Conservation (phyloP, 2,888 invertebrate species). For the Dryadula phaetusa region DNA sequence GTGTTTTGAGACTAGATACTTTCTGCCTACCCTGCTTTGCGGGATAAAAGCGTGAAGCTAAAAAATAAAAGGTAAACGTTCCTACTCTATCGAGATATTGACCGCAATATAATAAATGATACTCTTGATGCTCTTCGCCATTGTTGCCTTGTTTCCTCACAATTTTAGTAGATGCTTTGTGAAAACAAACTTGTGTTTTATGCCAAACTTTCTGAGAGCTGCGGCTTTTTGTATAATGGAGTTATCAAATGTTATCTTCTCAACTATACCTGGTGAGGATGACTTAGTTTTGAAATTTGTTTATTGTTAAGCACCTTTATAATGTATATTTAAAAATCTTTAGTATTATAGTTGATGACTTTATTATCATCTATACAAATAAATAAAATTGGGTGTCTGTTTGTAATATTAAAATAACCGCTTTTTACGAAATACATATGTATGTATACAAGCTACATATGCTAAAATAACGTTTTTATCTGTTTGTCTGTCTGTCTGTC, state of each 20-base stretch:
- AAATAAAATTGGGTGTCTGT: too few relatives aligned
- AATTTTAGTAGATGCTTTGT: constrained; percentile 14
- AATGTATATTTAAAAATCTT: not conserved
- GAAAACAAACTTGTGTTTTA: constrained; percentile 21
- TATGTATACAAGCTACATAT: too few relatives aligned
- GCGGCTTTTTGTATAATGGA: constrained; percentile 26
- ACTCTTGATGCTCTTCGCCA: not conserved
- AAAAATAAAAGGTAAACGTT: too few relatives aligned
- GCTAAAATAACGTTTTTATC: too few relatives aligned
- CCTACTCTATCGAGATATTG: not conserved
- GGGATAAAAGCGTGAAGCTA: too few relatives aligned
- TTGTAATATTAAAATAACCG: too few relatives aligned
- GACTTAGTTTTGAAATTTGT: not conserved
- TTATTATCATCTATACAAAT: too few relatives aligned
- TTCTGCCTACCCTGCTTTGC: too few relatives aligned
- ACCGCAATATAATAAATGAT: constrained; percentile 2
- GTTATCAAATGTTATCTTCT: constrained; percentile 17
- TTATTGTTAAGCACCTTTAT: not conserved
- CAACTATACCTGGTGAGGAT: not conserved
- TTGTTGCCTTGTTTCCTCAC: constrained; percentile 2
- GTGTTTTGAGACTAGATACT: too few relatives aligned
- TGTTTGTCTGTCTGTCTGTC: too few relatives aligned
- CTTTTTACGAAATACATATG: too few relatives aligned
- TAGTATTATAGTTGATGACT: too few relatives aligned
- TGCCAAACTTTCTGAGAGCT: constrained; percentile 13